Percentiles rank a stretch among this genome's conserved stretches.
These are phyloP conservation scores for Montipora capricornis DNA, from an alignment of 64 coral and sea anemone genomes.

Conservation along the genomic window DNA sequence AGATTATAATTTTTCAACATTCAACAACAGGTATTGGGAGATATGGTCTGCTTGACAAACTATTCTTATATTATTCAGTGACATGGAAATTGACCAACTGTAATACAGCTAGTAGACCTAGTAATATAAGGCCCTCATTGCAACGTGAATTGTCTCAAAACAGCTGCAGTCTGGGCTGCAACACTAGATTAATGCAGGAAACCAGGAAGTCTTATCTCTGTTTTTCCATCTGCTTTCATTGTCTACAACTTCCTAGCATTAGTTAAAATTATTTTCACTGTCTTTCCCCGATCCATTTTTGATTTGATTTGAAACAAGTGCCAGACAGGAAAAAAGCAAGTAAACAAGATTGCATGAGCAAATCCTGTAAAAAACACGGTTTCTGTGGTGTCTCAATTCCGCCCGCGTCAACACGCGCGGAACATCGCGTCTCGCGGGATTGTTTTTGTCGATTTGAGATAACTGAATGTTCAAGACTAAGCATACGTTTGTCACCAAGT, in stretches of 20 bases:
- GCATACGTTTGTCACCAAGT: background rate
- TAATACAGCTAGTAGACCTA: background rate
- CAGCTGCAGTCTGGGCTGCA: background rate
- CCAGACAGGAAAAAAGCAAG: background rate
- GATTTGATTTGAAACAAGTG: background rate
- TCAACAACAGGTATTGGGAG: no score
- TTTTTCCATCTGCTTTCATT: background rate
- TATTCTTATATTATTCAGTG: background rate
- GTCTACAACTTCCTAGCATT: background rate
- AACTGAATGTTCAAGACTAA: background rate
- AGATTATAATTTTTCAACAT: no score
- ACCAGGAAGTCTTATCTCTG: background rate
- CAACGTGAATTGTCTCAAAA: background rate
- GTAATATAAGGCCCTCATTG: background rate
- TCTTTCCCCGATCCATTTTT: background rate
- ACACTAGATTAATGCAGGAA: background rate
- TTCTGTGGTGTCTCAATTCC: no score
- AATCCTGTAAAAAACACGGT: no score
- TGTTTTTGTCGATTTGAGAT: background rate
- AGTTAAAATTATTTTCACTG: background rate
- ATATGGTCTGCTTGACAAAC: background rate
- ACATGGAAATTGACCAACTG: background rate
- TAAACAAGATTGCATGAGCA: background rate
- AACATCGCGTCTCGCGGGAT: background rate
- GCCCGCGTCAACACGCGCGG: no score